A percentile compares a stretch with the other conserved stretches of the same genome.
phyloP scores from a whole-genome alignment of 2,888 invertebrate species.

The Chymomyza amoena region DNA sequence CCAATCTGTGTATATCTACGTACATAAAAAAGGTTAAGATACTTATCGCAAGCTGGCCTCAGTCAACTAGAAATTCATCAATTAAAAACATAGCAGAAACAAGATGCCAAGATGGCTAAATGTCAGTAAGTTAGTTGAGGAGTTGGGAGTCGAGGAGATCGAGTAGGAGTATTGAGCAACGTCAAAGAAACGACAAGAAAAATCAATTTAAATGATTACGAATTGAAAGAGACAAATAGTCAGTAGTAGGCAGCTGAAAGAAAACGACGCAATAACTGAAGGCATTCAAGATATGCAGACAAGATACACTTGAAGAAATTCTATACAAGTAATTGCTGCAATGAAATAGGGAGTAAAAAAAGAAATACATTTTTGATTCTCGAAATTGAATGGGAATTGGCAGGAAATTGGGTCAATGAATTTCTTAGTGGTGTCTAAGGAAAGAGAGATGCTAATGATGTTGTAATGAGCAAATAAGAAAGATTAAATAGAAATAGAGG shows the following conservation, averaged over 20 bases:
- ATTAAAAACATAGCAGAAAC: slow-evolving; percentile 38
- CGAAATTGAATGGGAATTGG: slow-evolving; percentile 19
- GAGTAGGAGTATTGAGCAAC: slow-evolving; percentile 38
- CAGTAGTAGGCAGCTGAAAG: slow-evolving; percentile 16
- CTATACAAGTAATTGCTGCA: background rate
- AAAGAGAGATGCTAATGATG: too few relatives aligned
- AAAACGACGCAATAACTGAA: background rate
- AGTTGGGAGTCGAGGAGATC: slow-evolving; percentile 14
- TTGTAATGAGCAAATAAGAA: too few relatives aligned
- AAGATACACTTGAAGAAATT: background rate
- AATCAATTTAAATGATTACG: slow-evolving; percentile 73
- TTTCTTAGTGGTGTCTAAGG: background rate
- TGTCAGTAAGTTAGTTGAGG: background rate
- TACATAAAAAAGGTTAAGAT: slow-evolving; percentile 38
- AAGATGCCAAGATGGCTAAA: background rate
- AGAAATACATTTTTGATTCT: background rate
- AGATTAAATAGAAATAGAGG: too few relatives aligned
- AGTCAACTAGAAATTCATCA: slow-evolving; percentile 52
- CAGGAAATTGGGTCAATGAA: background rate
- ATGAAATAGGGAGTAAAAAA: background rate
- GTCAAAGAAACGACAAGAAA: slow-evolving; percentile 57
- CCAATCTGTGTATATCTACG: slow-evolving; percentile 9
- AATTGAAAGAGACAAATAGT: slow-evolving; percentile 68
- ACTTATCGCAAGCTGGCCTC: slow-evolving; percentile 41
- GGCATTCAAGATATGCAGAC: background rate